These are phyloP conservation scores for Phenganax stokvisi DNA, from an alignment of 92 coral and sea anemone genomes.

Conservation along the genomic window DNA sequence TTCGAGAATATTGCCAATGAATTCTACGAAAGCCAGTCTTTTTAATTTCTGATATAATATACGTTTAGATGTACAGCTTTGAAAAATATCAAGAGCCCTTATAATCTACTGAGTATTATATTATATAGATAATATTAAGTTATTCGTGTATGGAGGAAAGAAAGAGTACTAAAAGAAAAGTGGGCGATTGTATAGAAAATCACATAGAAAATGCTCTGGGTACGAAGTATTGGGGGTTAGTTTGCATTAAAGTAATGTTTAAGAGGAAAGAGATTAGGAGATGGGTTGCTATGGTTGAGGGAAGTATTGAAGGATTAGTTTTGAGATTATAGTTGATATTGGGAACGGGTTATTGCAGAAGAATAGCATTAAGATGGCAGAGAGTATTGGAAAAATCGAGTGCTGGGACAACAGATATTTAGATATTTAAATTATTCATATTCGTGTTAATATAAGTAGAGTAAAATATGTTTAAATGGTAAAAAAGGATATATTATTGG, in stretches of 20 bases:
- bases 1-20: too few species aligned
- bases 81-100: background rate
- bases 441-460: background rate
- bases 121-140: background rate
- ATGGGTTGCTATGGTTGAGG: too few species aligned
- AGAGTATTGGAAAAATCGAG: background rate
- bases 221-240: background rate
- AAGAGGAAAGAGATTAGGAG: too few species aligned
- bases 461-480: background rate
- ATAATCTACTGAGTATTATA: background rate
- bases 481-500: background rate
- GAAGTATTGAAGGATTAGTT: too few species aligned
- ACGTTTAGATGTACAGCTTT: background rate
- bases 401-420: background rate
- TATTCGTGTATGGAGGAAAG: background rate
- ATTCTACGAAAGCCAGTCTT: too few species aligned
- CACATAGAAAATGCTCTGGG: background rate
- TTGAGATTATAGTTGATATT: background rate
- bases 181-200: background rate
- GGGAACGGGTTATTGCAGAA: background rate
- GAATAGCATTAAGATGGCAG: background rate
- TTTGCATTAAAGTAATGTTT: too few species aligned
- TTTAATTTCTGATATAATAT: too few species aligned
- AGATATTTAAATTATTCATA: constrained; percentile 21
- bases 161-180: background rate